Conservation (phyloP, 2,888 invertebrate species). For the Alitta virens region DNA sequence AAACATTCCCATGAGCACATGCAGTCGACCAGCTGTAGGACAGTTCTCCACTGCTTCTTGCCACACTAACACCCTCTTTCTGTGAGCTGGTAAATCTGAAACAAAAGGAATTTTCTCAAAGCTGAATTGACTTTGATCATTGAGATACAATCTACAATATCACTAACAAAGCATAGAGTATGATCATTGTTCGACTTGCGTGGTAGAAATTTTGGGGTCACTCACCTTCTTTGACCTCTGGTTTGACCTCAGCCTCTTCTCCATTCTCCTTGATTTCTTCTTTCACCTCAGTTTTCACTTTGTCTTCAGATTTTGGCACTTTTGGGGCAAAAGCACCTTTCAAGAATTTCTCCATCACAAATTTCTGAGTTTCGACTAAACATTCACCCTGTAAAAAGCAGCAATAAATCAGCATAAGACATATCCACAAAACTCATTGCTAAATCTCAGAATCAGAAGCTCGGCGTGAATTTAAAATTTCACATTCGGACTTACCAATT, state of each 20-base stretch:
- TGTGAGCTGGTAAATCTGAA: neutral
- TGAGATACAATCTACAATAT: too few species aligned
- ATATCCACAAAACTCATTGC: too few species aligned
- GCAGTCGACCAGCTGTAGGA: conserved; percentile 52
- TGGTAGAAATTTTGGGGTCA: too few species aligned
- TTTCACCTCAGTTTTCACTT: conserved; percentile 2
- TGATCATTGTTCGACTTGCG: too few species aligned
- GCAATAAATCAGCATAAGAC: neutral
- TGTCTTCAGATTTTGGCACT: conserved; percentile 7
- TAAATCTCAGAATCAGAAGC: too few species aligned
- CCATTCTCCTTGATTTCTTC: conserved; percentile 6
- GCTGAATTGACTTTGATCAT: too few species aligned
- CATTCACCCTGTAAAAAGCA: conserved; percentile 36
- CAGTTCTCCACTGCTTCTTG: conserved; percentile 47
- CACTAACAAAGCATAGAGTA: too few species aligned
- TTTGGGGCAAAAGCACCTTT: conserved; percentile 42
- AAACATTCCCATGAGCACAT: conserved; percentile 54
- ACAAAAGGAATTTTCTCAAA: too few species aligned
- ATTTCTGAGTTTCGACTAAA: conserved; percentile 40
- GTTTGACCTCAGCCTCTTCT: neutral
- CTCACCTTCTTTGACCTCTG: too few species aligned
- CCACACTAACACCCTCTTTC: conserved; percentile 41
- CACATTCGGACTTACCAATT: conserved; percentile 38
- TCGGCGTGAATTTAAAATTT: too few species aligned
- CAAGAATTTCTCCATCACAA: conserved; percentile 47